Evolutionary conservation across 2,797 vertebrate genomes (phyloP).

Genomic region (Microtus obscurus): DNA sequence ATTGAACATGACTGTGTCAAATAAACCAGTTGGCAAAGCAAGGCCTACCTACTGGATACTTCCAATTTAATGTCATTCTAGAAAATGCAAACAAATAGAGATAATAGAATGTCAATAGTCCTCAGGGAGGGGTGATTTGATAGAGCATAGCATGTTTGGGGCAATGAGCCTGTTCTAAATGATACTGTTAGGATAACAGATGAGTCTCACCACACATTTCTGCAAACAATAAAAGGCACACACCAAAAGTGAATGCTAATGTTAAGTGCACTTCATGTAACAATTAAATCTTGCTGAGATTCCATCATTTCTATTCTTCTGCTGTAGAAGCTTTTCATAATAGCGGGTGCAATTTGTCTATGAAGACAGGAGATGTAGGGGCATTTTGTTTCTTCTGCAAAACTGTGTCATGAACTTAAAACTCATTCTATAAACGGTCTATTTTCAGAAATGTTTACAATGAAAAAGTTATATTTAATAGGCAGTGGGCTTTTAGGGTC

Average conservation of each 20-base stretch:
- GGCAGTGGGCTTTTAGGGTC: background rate
- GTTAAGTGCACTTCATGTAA: background rate
- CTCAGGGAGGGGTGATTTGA: background rate
- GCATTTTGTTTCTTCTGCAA: background rate
- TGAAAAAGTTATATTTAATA: background rate
- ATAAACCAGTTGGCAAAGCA: background rate
- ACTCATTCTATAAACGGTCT: background rate
- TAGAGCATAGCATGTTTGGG: background rate
- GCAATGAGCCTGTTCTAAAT: background rate
- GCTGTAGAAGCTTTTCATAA: background rate
- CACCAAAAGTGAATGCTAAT: background rate
- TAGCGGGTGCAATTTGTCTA: rapidly evolving
- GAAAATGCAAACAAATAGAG: background rate
- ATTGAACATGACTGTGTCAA: background rate
- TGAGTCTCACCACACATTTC: background rate
- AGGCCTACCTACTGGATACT: background rate
- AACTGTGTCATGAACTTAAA: background rate
- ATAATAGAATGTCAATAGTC: background rate
- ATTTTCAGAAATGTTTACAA: background rate
- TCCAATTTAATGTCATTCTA: background rate
- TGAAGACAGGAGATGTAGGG: too few relatives aligned
- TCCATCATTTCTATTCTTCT: background rate
- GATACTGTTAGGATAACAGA: background rate
- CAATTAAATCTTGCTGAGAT: background rate
- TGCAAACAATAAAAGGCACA: too few relatives aligned